These are phyloP conservation scores for Ophion slaviceki DNA, from an alignment of 2,888 invertebrate genomes.

Conservation along the genomic window DNA sequence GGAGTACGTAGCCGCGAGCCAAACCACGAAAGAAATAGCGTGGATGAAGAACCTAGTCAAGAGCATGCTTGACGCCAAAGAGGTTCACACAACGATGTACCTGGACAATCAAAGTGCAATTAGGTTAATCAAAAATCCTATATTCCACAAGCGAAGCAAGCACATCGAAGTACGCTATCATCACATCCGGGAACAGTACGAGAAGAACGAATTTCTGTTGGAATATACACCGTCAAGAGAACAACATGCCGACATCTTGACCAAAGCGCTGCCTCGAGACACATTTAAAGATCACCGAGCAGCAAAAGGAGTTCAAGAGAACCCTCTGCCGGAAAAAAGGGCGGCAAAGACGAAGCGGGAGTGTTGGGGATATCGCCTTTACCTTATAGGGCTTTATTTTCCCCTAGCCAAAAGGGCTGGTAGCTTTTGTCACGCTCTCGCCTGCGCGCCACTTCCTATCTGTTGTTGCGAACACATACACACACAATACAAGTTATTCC, in stretches of 20 bases:
- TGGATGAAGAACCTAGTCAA: constrained; percentile 70
- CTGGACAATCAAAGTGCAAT: constrained; percentile 9
- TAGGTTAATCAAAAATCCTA: background rate
- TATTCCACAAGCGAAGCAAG: background rate
- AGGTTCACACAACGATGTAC: constrained; percentile 47
- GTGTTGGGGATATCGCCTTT: background rate
- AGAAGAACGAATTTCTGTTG: background rate
- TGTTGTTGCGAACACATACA: no score
- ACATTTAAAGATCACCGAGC: background rate
- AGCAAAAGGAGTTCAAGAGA: background rate
- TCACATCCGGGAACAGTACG: background rate
- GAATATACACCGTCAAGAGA: background rate
- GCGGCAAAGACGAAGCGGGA: background rate
- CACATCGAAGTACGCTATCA: background rate
- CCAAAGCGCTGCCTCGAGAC: background rate
- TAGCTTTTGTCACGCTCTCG: no score
- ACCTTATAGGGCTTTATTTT: no score
- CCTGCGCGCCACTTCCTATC: no score
- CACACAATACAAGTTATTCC: no score
- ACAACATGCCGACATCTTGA: background rate
- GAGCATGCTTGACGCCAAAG: constrained; percentile 60
- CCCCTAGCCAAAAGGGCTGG: no score
- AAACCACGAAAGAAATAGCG: constrained; percentile 69
- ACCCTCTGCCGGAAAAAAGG: background rate
- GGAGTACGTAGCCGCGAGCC: constrained; percentile 72